These are phyloP conservation scores for Melinaea menophilus DNA, from an alignment of 2,888 invertebrate species.

Conservation along the genomic window DNA sequence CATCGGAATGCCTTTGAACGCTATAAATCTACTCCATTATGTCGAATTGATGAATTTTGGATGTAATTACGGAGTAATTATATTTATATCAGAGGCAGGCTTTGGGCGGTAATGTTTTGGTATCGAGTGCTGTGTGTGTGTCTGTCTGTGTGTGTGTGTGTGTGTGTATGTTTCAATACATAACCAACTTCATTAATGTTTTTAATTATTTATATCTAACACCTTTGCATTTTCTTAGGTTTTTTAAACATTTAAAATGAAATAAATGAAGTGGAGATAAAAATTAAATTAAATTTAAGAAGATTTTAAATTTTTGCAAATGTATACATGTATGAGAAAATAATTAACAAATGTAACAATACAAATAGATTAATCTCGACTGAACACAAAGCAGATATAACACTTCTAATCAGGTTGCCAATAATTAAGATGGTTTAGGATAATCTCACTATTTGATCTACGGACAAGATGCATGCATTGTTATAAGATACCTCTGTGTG, in stretches of 20 bases:
- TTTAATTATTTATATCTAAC: too few relatives aligned
- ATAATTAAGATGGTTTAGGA: conserved; percentile 18
- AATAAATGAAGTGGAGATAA: too few relatives aligned
- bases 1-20: conserved; percentile 61
- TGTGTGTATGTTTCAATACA: too few relatives aligned
- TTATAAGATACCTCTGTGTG: neutral
- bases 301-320: too few relatives aligned
- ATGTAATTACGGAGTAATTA: conserved; percentile 40
- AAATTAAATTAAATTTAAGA: too few relatives aligned
- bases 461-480: conserved; percentile 1
- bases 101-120: conserved; percentile 15
- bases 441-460: conserved; percentile 10
- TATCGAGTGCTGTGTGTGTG: neutral
- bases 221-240: too few relatives aligned
- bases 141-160: too few relatives aligned
- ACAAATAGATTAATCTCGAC: conserved; percentile 1
- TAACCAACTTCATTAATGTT: too few relatives aligned
- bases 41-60: conserved; percentile 41
- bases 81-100: conserved; percentile 29
- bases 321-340: too few relatives aligned
- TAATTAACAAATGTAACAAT: too few relatives aligned
- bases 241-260: too few relatives aligned
- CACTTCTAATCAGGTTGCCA: conserved; percentile 19
- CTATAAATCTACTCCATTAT: conserved; percentile 56
- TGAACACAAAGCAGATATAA: conserved; percentile 17